Evolutionary conservation across 2,888 invertebrate genomes (phyloP), one percentile per base, ranked within the genome.

Genomic region (Ochlodes sylvanus): DNA sequence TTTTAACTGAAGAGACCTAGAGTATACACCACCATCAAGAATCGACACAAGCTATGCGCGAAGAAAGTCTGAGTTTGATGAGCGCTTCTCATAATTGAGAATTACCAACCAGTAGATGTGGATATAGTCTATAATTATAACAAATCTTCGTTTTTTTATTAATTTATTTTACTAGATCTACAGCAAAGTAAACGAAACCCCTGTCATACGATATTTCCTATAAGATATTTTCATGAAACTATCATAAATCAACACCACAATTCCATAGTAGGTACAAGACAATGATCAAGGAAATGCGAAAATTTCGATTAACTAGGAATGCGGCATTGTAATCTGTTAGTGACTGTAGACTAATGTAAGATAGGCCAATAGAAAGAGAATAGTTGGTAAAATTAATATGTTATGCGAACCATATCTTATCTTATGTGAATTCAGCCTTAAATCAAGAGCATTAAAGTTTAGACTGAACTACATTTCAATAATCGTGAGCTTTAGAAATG

Each of bases 241-340:
- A 54, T 54, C 7, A 32, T 54, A 27, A 54, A 54, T 54, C 21
- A 32, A 27, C n/a, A 5, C 10, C 5, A 12, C 50, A 34, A 62
- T n/a, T 52, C 19, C 47, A 56, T 44, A 47, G 47, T n/a, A n/a
- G n/a, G n/a, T 34, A 14, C 44, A 47, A 64, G 64, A 64, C 56
- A 57, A 57, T 17, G 64, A 57, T 34, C 47, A 34, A 17, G 56
- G 63, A 56, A 64, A 56, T 17, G 52, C 3, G 38, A 9, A 14
- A 32, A 56, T 44, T 44, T n/a, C 42, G 63, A 64, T 64, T 56
- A 42, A 44, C 32, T 12, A 12, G 14, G 56, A 56, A 34, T 63
- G 44, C 42, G 19, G 14, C 15, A 54, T n/a, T 27, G 54, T 54
- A 32, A 54, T 32, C 5, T 54, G 5, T 52, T 21, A 21, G 12